Base-by-base conservation (phyloP, 2,797 vertebrate genomes). In the Poecilia gillii region DNA sequence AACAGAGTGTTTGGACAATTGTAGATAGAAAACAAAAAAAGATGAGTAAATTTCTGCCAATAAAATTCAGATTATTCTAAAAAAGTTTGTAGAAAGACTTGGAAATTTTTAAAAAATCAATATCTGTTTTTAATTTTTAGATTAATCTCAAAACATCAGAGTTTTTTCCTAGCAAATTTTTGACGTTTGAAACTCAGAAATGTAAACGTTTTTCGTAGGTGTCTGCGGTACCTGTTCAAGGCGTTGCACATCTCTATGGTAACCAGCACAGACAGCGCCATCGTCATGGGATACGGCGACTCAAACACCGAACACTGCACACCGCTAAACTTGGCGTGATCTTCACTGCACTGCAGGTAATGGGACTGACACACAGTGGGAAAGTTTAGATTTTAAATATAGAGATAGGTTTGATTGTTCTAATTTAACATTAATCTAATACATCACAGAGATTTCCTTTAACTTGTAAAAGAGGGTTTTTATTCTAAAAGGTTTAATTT, bases 201-300 rank as follows among this genome's bases (percentile, higher is more conserved):
- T 7, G 0, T 49, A 0, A 47, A 16, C 0, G 6, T 20, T 49
- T 49, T 20, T 49, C 20, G 18, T 20, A 49, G 47, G 6, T n/a
- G 7, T 25, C 49, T 51, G 28, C 39, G 31, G 12, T 49, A 96
- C 96, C 96, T 96, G 95, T 96, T 96, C 59, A 96, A 89, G 76
- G 96, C 96, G 3, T 96, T 96, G 88, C 95, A 96, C 96, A 96
- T 96, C 89, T 96, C 96, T 85, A 96, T 96, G 88, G 96, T 96
- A 72, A 96, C 96, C 68, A 96, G 93, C 64, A 96, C 96, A 39
- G 96, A 96, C 82, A 96, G 85, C 8, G 96, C 96, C 96, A 96
- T 96, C 1, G 96, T 96, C 96, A 96, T 96, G 7, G 96, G 96
- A 85, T 95, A 94, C 0, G 96, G 96, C 45, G 96, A 96, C 90